Percentiles rank a stretch among this genome's conserved stretches.
Evolutionary conservation across 2,113 vertebrate genomes (phyloP).

Genomic region (Eurypyga helias): DNA sequence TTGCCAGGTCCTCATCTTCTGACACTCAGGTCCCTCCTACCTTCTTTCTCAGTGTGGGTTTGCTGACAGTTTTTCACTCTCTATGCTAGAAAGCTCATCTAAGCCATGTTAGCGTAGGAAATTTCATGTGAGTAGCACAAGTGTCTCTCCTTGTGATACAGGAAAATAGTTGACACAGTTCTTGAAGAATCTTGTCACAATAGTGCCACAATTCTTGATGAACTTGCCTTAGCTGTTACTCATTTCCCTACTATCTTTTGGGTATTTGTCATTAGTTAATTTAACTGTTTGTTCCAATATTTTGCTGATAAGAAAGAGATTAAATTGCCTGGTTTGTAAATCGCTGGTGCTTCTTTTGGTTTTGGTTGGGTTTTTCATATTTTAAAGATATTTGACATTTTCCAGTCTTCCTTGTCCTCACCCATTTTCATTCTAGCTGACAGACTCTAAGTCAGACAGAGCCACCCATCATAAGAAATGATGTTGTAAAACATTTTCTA

Average conservation of each 20-base stretch:
- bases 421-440: background rate
- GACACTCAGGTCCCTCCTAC: background rate
- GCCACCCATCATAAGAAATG: background rate
- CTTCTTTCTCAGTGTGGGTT: background rate
- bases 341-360: background rate
- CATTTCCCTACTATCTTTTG: background rate
- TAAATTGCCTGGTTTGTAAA: background rate
- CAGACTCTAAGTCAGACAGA: background rate
- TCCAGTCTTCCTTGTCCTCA: background rate
- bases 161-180: background rate
- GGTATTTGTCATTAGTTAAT: background rate
- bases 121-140: background rate
- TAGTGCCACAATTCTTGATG: background rate
- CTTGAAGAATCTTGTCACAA: background rate
- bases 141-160: background rate
- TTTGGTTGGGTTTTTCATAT: fast-evolving
- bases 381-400: background rate
- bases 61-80: background rate
- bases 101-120: background rate
- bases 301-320: background rate
- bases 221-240: background rate
- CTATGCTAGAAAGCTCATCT: background rate
- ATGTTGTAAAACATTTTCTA: background rate
- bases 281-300: background rate
- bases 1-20: background rate